Percentiles rank a stretch among this genome's conserved stretches.
These are phyloP conservation scores for Danio choprae DNA, from an alignment of 2,797 vertebrate species.

Conservation along the genomic window DNA sequence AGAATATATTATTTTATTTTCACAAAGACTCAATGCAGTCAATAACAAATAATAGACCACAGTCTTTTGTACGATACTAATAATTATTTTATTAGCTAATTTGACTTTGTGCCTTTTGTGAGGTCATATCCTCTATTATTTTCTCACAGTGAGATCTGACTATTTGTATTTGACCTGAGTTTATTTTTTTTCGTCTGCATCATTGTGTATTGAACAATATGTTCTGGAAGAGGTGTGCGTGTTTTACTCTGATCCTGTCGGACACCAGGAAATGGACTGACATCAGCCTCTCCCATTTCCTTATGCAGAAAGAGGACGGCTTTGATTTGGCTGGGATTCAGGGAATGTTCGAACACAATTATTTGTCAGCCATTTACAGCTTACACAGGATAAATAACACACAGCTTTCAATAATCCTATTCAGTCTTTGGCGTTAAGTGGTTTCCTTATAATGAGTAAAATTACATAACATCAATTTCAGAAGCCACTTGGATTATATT, in stretches of 20 bases:
- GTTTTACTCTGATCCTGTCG: constrained; percentile 61
- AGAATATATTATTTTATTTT: too few relatives aligned
- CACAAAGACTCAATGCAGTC: too few relatives aligned
- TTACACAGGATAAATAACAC: not conserved
- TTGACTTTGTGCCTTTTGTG: too few relatives aligned
- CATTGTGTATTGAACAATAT: constrained; percentile 68
- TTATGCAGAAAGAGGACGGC: constrained; percentile 26
- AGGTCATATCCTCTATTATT: not conserved
- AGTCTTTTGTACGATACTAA: too few relatives aligned
- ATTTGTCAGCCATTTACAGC: constrained; percentile 27
- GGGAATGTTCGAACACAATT: not conserved
- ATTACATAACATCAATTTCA: constrained; percentile 1
- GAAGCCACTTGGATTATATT: not conserved
- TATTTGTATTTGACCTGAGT: too few relatives aligned
- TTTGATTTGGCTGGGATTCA: not conserved
- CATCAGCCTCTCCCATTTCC: constrained; percentile 53
- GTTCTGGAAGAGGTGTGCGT: constrained; percentile 55
- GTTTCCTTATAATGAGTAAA: not conserved
- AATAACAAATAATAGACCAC: too few relatives aligned
- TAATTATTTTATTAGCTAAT: too few relatives aligned
- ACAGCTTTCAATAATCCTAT: not conserved
- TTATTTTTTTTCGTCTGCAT: constrained; percentile 61
- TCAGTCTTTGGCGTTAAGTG: not conserved
- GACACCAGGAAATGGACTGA: constrained; percentile 61
- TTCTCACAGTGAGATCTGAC: not conserved